Evolutionary conservation across 1,140 invertebrate species (phyloP), one percentile per base, ranked within the genome.

Genomic region (Homalodisca vitripennis): DNA sequence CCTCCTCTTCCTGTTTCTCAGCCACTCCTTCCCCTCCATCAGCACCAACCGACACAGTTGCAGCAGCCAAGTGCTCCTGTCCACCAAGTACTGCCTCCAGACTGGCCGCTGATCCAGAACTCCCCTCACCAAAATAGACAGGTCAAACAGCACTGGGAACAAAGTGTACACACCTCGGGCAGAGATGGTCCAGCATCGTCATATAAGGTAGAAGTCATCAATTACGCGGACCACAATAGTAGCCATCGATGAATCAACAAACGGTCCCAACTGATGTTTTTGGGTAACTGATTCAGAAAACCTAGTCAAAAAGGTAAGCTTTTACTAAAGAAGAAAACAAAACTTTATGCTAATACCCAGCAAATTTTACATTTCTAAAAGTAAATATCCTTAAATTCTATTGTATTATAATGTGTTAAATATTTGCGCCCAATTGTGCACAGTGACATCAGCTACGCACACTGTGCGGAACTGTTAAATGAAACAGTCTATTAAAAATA

Each of bases 171-270:
- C 2, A 60, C 24, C 10, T 13, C 14, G 2, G 55, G 24, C 22
- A 24, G 55, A 2, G 55, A 60, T 27, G 55, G 55, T 6, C 22
- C 55, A 12, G 55, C 14, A 2, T 60, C 55, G 2, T 26, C 55
- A 2, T 60, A 60, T 26, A 60, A 60, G 55, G 22, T 60, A 26
- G 55, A 60, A 30, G 55, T 60, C 26, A 60, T 60, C 55, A 60
- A 60, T 24, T 60, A 60, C 55, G 29, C 3, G 3, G 24, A 60
- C 3, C 55, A 60, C 22, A 41, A 41, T 6, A 41, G 17, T 41
- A 6, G 34, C 6, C 34, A 41, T 41, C 34, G 17, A 17, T 41
- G 17, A 17, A 10, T 41, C 6, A 10, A 41, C 34, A 41, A 41
- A 41, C 17, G 34, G n/a, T n/a, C n/a, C n/a, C n/a, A n/a, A n/a